These are phyloP conservation scores for Sipha flava DNA, from an alignment of 1,140 invertebrate genomes.

Conservation along the genomic window DNA sequence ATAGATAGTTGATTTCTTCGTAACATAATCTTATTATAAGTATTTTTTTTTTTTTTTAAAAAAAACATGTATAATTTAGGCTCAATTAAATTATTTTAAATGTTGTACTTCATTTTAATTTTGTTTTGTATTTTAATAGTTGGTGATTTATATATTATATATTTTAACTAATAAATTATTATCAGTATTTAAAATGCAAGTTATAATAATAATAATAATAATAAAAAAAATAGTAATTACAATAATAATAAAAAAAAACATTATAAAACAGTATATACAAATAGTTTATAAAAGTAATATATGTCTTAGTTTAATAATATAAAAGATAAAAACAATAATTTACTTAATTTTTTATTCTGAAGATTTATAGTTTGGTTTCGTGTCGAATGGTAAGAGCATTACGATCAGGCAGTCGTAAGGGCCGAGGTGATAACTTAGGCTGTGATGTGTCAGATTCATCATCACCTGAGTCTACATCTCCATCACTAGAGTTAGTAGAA, in stretches of 20 bases:
- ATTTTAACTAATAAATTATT: constrained; percentile 17
- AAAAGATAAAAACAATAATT: background rate
- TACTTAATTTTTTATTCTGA: background rate
- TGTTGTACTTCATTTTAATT: constrained; percentile 9
- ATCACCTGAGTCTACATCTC: constrained; percentile 43
- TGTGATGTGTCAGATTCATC: constrained; percentile 39
- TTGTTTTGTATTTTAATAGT: constrained; percentile 22
- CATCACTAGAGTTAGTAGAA: constrained; percentile 77
- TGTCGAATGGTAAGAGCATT: constrained; percentile 36
- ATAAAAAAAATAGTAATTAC: background rate
- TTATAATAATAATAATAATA: background rate
- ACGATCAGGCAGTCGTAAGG: constrained; percentile 35
- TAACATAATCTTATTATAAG: background rate
- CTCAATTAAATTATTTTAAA: constrained; percentile 5
- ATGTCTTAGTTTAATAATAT: background rate
- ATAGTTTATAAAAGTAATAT: background rate
- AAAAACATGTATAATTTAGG: constrained; percentile 19
- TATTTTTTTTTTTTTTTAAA: background rate
- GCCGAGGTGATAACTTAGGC: constrained; percentile 36
- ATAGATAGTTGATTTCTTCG: background rate
- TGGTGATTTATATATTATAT: background rate
- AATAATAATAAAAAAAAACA: background rate
- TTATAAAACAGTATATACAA: constrained; percentile 24
- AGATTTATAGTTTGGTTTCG: constrained; percentile 39
- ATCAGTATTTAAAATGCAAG: background rate